These are phyloP conservation scores for Crypturellus tataupa DNA, from an alignment of 2,797 vertebrate species.

Conservation along the genomic window DNA sequence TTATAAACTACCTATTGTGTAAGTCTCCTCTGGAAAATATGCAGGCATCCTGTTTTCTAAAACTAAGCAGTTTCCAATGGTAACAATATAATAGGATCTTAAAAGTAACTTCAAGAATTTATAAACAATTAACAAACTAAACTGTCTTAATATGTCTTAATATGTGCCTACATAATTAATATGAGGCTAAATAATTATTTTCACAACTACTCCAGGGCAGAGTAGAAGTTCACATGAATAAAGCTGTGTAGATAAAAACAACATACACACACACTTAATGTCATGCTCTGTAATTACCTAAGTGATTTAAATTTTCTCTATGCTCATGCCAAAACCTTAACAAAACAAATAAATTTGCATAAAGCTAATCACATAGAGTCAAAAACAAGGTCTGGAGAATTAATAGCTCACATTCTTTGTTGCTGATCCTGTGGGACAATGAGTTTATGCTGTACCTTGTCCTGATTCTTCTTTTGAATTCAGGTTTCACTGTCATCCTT, in stretches of 20 bases:
- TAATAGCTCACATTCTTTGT: background rate
- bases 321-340: background rate
- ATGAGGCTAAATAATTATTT: background rate
- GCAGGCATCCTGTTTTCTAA: slow-evolving; percentile 34
- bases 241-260: background rate
- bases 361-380: background rate
- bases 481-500: background rate
- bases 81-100: background rate
- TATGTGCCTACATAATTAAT: background rate
- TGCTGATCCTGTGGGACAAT: background rate
- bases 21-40: background rate
- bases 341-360: background rate
- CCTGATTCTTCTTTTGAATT: background rate
- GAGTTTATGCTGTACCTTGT: background rate
- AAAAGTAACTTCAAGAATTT: background rate
- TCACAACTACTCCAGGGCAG: background rate
- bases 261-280: background rate
- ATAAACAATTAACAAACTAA: slow-evolving; percentile 9
- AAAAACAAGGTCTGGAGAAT: background rate
- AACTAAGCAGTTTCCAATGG: background rate
- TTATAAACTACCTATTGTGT: background rate
- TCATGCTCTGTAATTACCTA: background rate
- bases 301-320: background rate
- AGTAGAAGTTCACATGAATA: background rate
- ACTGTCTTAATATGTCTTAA: background rate